A percentile compares a stretch with the other conserved stretches of the same genome.
Conservation (phyloP, 2,888 invertebrate species). For the Ashinkailepas kermadecensis region DNA sequence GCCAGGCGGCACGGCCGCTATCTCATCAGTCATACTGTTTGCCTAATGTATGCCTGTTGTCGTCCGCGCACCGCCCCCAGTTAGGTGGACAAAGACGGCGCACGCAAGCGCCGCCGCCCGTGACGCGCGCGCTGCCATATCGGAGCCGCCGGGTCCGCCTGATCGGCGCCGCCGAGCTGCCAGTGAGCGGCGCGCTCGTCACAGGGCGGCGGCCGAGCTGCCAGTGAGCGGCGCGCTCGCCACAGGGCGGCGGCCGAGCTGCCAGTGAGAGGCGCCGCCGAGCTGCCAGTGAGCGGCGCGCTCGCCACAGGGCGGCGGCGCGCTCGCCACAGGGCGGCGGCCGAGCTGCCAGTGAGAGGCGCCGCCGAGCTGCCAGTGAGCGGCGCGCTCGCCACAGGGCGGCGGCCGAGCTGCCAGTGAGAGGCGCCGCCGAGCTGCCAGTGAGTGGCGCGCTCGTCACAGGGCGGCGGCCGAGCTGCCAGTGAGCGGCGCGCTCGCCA, state of each 20-base stretch:
- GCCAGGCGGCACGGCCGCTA: background rate
- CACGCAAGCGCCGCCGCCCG: background rate
- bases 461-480: background rate
- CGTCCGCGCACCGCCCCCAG: background rate
- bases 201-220: background rate
- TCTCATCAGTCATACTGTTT: conserved; percentile 19
- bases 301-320: too few species aligned
- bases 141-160: too few species aligned
- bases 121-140: background rate
- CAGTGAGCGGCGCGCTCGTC: too few species aligned
- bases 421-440: too few species aligned
- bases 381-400: too few species aligned
- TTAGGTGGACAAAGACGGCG: background rate
- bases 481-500: too few species aligned
- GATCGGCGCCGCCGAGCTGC: background rate
- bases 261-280: background rate
- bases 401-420: background rate
- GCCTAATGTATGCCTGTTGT: conserved; percentile 16
- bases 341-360: background rate
- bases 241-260: background rate
- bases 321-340: too few species aligned
- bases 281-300: too few species aligned
- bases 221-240: too few species aligned
- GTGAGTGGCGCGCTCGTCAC: too few species aligned
- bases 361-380: too few species aligned